Evolutionary conservation across 2,888 invertebrate species (phyloP), one percentile per base, ranked within the genome.

Genomic region (Eurytoma adleriae): DNA sequence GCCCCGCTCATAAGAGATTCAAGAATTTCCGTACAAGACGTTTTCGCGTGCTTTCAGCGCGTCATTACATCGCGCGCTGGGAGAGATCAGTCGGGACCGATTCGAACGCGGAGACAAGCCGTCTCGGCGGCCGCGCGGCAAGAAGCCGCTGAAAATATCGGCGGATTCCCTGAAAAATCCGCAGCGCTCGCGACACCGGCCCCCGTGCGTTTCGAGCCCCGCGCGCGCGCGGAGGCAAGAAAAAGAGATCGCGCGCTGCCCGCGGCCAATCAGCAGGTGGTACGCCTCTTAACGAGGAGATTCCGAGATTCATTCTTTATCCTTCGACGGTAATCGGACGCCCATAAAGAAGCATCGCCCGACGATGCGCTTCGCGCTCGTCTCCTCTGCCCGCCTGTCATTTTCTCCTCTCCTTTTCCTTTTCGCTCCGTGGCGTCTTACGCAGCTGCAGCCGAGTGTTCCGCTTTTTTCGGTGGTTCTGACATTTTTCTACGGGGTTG

Each of bases 281-380:
- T 86, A 86, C 85, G 85, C 56, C 81, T 83, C 84, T 85, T 86
- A 87, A 87, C 87, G 85, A 85, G 86, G 85, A 86, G 86, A 84
- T 86, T 87, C 86, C 86, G 82, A 84, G 83, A 84, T 85, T 84
- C 83, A 81, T 85, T 81, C 84, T 84, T 84, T 84, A 84, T 83
- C 84, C 85, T 80, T 82, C 83, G 85, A 84, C 85, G 85, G 84
- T 82, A 83, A 86, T 85, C 81, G 81, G 72, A 78, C 81, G 66
- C 69, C 69, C 74, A 74, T 81, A 81, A 81, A 81, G 81, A 81
- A 81, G 78, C 81, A 52, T 68, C 68, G 4, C 13, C 75, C 61
- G 27, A 50, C 66, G 57, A 59, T 4, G 24, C 7, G 1, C 24
- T 13, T n/a, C 14, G 66, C 67, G n/a, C 16, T 48, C 20, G 57